Percentiles rank a stretch among this genome's conserved stretches.
Evolutionary conservation across 2,113 vertebrate genomes (phyloP).

Genomic region (Dicentrarchus labrax): DNA sequence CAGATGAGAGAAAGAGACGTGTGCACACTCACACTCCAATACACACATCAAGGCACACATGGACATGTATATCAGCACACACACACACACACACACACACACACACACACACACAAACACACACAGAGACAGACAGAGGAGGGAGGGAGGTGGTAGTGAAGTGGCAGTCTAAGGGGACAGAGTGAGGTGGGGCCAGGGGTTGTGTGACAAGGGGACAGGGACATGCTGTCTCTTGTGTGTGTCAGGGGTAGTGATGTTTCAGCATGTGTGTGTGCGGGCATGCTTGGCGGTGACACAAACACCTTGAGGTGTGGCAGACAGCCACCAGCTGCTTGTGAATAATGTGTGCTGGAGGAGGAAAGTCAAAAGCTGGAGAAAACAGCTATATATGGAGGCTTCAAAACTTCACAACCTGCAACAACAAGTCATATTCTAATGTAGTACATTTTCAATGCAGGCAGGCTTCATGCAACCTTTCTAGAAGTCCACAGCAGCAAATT

Average conservation of each 20-base stretch:
- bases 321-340: constrained; percentile 81
- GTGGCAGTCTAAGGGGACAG: constrained; percentile 65
- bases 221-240: constrained; percentile 63
- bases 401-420: background rate
- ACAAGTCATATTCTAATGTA: background rate
- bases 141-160: constrained; percentile 52
- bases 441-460: background rate
- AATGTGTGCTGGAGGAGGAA: constrained; percentile 70
- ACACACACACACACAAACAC: background rate
- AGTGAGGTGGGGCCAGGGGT: constrained; percentile 72
- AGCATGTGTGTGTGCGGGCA: constrained; percentile 21
- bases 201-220: constrained; percentile 74
- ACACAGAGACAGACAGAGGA: constrained; percentile 33
- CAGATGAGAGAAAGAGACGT: constrained; percentile 52
- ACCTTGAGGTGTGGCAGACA: constrained; percentile 80
- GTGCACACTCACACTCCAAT: constrained; percentile 58
- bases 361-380: constrained; percentile 65
- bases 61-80: constrained; percentile 49
- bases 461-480: background rate
- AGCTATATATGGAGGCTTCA: background rate
- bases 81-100: constrained; percentile 22
- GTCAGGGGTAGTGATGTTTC: constrained; percentile 46
- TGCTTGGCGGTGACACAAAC: constrained; percentile 71
- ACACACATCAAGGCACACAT: constrained; percentile 45
- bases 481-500: background rate